phyloP scores from a whole-genome alignment of 2,888 invertebrate species.

The Crioceris asparagi region DNA sequence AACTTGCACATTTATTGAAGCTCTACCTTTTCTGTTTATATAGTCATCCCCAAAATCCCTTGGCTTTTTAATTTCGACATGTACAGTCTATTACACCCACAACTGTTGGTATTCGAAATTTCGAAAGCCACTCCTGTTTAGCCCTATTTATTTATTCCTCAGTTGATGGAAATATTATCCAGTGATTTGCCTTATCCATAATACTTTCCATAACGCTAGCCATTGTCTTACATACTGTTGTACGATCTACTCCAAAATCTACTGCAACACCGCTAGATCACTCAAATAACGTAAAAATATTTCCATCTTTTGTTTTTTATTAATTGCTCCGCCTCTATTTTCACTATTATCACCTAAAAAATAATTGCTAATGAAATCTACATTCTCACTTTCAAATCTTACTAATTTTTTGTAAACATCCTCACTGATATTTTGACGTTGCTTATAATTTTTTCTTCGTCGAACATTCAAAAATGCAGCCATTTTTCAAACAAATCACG shows the following conservation, averaged over 20 bases:
- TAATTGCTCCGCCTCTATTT: too few relatives aligned
- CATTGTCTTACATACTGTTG: background rate
- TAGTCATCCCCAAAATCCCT: slow-evolving; percentile 13
- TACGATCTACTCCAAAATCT: slow-evolving; percentile 1
- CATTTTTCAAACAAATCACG: too few relatives aligned
- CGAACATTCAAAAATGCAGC: too few relatives aligned
- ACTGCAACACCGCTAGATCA: too few relatives aligned
- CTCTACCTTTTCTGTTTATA: slow-evolving; percentile 15
- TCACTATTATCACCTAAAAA: too few relatives aligned
- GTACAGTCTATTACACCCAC: slow-evolving; percentile 11
- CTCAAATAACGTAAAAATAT: too few relatives aligned
- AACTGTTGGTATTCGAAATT: background rate
- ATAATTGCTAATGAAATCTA: too few relatives aligned
- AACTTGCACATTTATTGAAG: slow-evolving; percentile 15
- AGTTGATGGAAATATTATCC: slow-evolving; percentile 1
- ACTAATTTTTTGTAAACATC: too few relatives aligned
- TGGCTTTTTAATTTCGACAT: slow-evolving; percentile 11
- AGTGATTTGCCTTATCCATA: background rate
- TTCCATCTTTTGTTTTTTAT: too few relatives aligned
- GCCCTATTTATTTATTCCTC: background rate
- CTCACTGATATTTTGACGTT: too few relatives aligned
- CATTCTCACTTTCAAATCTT: too few relatives aligned
- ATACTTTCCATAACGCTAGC: background rate
- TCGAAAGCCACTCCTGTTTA: background rate
- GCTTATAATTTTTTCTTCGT: too few relatives aligned